These are phyloP conservation scores for Chondrilla cf. caribensis DNA, from an alignment of 37 sponge, comb jelly and placozoan species.

Conservation along the genomic window DNA sequence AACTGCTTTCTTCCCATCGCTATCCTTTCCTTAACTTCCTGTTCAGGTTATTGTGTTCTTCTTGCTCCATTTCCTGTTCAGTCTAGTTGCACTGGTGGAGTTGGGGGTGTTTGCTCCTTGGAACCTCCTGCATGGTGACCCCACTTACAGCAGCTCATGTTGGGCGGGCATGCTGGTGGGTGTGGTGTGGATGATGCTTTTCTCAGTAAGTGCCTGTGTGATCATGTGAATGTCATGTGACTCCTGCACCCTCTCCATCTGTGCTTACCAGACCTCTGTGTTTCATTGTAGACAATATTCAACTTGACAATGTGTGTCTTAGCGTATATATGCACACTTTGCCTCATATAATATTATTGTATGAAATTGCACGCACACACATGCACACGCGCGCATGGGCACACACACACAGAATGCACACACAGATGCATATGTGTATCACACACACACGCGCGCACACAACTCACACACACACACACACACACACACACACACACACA, in stretches of 20 bases:
- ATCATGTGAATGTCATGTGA: background rate
- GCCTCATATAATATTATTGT: background rate
- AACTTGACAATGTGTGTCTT: too few relatives aligned
- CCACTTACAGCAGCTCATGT: background rate
- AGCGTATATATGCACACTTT: background rate
- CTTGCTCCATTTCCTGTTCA: background rate
- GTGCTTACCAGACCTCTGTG: too few relatives aligned
- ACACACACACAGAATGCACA: background rate
- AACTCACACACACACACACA: slow-evolving; percentile 1
- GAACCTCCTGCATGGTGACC: background rate
- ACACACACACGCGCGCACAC: background rate
- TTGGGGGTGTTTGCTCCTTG: background rate
- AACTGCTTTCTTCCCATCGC: too few relatives aligned
- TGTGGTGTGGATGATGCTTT: background rate
- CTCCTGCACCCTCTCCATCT: background rate
- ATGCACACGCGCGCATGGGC: background rate
- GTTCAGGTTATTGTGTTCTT: background rate
- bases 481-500: background rate
- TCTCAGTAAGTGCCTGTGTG: background rate
- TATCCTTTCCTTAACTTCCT: background rate
- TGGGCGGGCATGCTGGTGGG: background rate
- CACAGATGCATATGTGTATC: background rate
- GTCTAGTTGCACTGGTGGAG: background rate
- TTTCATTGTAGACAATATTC: too few relatives aligned
- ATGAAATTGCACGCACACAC: background rate